A percentile compares a stretch with the other conserved stretches of the same genome.
Conservation (phyloP, 1,140 invertebrate species). For the Pygmarrhopalites habei region DNA sequence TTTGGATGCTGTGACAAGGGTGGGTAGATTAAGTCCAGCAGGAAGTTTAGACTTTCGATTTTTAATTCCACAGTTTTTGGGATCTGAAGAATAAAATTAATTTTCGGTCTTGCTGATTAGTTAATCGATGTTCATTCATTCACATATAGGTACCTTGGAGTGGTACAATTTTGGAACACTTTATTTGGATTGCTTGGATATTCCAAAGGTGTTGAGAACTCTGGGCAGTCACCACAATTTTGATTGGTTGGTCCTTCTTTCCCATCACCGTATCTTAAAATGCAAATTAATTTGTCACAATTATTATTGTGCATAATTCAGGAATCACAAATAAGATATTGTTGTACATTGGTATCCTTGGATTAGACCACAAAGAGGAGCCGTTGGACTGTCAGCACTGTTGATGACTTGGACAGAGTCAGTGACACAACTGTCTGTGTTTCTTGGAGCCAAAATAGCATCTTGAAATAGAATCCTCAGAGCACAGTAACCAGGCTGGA, state of each 20-base stretch:
- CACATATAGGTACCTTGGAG: conserved; percentile 18
- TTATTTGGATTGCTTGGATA: conserved; percentile 42
- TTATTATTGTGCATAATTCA: neutral
- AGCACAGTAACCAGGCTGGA: conserved; percentile 20
- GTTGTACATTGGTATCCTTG: conserved; percentile 44
- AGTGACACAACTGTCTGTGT: conserved; percentile 42
- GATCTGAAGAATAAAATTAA: neutral
- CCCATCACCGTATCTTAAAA: conserved; percentile 43
- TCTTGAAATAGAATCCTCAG: conserved; percentile 41
- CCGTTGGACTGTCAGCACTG: conserved; percentile 43
- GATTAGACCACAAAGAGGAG: conserved; percentile 43
- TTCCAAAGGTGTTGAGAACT: conserved; percentile 42
- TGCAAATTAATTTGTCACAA: too few relatives aligned
- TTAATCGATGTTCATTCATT: too few relatives aligned
- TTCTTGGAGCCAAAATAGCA: conserved; percentile 41
- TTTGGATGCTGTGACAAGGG: neutral
- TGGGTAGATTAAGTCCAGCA: neutral
- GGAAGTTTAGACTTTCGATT: neutral
- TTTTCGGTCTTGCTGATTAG: neutral
- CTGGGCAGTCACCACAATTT: conserved; percentile 43
- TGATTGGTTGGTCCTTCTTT: conserved; percentile 40
- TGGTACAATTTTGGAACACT: conserved; percentile 39
- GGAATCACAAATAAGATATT: too few relatives aligned
- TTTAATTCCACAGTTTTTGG: neutral
- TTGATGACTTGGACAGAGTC: conserved; percentile 45